Conservation (phyloP, 2,888 invertebrate species). For the Ashinkailepas kermadecensis region DNA sequence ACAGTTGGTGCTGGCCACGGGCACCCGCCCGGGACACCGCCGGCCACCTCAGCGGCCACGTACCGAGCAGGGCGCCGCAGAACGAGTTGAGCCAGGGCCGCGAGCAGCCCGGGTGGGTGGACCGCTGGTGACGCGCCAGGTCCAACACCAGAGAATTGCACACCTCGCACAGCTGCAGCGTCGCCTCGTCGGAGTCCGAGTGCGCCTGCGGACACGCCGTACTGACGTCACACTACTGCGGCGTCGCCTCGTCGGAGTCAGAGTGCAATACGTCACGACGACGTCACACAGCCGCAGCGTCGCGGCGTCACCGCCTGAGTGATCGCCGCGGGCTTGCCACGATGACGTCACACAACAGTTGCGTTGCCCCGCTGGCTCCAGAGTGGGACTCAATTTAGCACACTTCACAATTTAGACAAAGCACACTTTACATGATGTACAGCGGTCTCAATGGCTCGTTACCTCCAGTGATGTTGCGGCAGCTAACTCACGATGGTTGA, state of each 20-base stretch:
- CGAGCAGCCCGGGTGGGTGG: conserved; percentile 52
- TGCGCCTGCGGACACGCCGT: neutral
- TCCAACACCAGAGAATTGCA: conserved; percentile 45
- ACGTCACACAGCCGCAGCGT: conserved; percentile 43
- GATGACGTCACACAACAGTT: too few relatives aligned
- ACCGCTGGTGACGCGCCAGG: conserved; percentile 46
- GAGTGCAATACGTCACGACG: too few relatives aligned
- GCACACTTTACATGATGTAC: too few relatives aligned
- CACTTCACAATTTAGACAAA: too few relatives aligned
- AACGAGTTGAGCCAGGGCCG: conserved; percentile 45
- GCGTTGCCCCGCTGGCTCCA: too few relatives aligned
- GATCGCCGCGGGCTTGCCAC: neutral
- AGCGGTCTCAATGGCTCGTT: too few relatives aligned
- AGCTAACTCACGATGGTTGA: too few relatives aligned
- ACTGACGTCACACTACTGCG: too few relatives aligned
- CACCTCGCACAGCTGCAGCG: conserved; percentile 43
- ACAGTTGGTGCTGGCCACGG: too few relatives aligned
- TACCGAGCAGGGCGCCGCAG: conserved; percentile 48
- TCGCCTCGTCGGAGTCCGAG: conserved; percentile 29
- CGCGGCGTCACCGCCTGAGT: conserved; percentile 29
- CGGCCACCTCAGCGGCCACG: conserved; percentile 26
- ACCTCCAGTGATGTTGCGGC: too few relatives aligned
- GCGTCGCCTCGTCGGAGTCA: neutral
- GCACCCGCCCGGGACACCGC: too few relatives aligned
- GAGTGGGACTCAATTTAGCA: too few relatives aligned